phyloP scores from a whole-genome alignment of 2,797 vertebrate species.

The Pygocentrus nattereri region DNA sequence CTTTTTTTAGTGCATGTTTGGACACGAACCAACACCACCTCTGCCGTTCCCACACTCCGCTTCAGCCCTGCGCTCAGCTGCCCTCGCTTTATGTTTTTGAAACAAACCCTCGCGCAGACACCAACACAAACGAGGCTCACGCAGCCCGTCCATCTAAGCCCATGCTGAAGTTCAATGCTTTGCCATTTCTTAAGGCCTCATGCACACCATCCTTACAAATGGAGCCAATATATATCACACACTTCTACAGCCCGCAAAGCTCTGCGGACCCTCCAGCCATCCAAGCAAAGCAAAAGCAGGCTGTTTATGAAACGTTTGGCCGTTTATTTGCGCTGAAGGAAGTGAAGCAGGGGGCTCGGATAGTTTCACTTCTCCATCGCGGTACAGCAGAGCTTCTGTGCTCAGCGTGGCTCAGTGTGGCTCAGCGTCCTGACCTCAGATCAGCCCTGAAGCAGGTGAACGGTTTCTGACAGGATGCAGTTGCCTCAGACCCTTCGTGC shows the following conservation, averaged over 20 bases:
- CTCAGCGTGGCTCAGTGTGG: neutral
- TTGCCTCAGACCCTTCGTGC: slow-evolving; percentile 2
- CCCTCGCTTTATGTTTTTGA: neutral
- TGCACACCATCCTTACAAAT: neutral
- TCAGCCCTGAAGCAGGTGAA: neutral
- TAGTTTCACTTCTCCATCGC: neutral
- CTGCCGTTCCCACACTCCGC: neutral
- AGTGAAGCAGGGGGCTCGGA: neutral
- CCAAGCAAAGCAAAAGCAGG: neutral
- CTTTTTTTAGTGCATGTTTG: neutral
- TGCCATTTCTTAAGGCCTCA: neutral
- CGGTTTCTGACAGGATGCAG: slow-evolving; percentile 28
- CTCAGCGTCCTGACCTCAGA: neutral
- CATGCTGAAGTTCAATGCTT: no score
- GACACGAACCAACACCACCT: neutral
- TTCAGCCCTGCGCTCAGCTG: neutral
- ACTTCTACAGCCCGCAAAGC: no score
- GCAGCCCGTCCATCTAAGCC: neutral
- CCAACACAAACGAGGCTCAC: neutral
- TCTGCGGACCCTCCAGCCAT: no score
- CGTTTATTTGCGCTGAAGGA: neutral
- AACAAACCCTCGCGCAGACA: neutral
- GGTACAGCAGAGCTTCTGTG: neutral
- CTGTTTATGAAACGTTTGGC: neutral
- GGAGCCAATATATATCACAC: no score